Percentiles rank a stretch among this genome's conserved stretches.
phyloP scores from a whole-genome alignment of 2,888 invertebrate species.

The Tholera decimalis region DNA sequence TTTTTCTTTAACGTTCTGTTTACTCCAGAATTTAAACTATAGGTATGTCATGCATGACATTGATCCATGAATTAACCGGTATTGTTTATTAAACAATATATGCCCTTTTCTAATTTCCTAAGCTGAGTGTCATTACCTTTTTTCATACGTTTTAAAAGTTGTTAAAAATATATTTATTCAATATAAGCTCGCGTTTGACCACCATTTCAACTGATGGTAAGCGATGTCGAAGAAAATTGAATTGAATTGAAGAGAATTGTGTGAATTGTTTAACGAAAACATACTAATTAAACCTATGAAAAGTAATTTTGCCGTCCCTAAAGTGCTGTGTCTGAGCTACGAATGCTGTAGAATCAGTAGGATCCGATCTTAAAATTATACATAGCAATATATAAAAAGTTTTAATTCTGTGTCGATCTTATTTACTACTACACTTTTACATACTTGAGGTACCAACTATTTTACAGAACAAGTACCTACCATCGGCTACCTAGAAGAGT shows the following conservation, averaged over 20 bases:
- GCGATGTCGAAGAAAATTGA: too few relatives aligned
- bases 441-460: constrained; percentile 35
- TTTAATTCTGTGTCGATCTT: constrained; percentile 32
- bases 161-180: too few relatives aligned
- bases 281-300: background rate
- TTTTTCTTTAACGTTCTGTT: background rate
- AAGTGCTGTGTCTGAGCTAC: constrained; percentile 19
- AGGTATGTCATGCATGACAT: background rate
- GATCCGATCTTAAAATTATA: constrained; percentile 39
- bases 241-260: too few relatives aligned
- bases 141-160: too few relatives aligned
- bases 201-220: too few relatives aligned
- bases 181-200: too few relatives aligned
- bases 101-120: background rate
- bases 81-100: background rate
- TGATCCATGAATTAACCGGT: background rate
- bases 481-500: constrained; percentile 43
- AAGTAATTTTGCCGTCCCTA: constrained; percentile 11
- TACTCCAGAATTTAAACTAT: background rate
- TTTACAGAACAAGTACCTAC: constrained; percentile 25
- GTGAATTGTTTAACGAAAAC: too few relatives aligned
- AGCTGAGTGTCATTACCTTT: background rate
- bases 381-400: constrained; percentile 25
- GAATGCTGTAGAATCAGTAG: constrained; percentile 35
- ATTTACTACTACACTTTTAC: constrained; percentile 25